Base-by-base conservation (phyloP, 1,140 invertebrate genomes). In the Bombus sibiricus region DNA sequence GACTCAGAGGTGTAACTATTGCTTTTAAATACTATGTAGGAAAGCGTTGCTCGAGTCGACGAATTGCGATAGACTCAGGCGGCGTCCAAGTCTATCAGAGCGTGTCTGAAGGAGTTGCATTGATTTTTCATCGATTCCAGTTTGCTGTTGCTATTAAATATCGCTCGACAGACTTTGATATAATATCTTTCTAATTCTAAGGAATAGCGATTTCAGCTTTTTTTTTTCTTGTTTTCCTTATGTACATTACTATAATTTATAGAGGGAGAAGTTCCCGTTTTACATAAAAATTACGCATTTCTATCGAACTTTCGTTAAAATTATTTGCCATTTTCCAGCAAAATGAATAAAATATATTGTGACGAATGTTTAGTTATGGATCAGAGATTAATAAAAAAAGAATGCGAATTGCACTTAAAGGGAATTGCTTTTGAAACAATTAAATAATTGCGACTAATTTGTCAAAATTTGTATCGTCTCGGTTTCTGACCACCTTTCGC, bases 101-200 rank as follows among this genome's bases (percentile, higher is more conserved):
- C 93, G 92, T 93, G 92, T 93, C 93, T 91, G 87, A 93, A 93
- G 87, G 84, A 91, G 90, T 91, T 91, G 92, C 92, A 87, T 77
- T 88, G 90, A 93, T 87, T 92, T 92, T 92, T 92, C 88, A 92
- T 90, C 88, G 88, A 92, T 90, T 84, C 91, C 90, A 91, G 90
- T 91, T 90, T 88, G 74, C 77, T 57, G 74, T 53, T 79, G 78
- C 32, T 74, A 87, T 89, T 90, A 89, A 75, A 64, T 71, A 71
- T 77, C 59, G 15, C 66, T 25, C 62, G 47, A 71, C 68, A 79
- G 73, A 28, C n/a, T 83, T 62, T 57, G 66, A 39, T 86, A 25
- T n/a, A 41, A 25, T 3, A 62, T 72, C 68, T 53, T 53, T 13
- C 0, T 25, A 10, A 5, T 13, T 34, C 18, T 8, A 34, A 5